A percentile compares a stretch with the other conserved stretches of the same genome.
These are phyloP conservation scores for Osmerus eperlanus DNA, from an alignment of 2,113 vertebrate species.

Conservation along the genomic window DNA sequence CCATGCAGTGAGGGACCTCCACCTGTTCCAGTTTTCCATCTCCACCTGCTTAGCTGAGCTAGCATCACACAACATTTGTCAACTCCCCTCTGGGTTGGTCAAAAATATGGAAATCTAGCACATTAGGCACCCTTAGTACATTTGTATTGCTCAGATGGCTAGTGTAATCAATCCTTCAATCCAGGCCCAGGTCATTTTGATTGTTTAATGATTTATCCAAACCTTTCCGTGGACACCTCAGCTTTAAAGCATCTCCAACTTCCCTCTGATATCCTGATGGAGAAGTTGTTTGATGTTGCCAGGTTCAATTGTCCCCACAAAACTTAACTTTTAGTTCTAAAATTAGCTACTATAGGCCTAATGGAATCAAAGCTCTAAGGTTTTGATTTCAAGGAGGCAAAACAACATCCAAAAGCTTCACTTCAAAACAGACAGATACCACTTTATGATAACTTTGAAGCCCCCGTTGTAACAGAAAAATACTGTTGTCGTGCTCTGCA, in stretches of 20 bases:
- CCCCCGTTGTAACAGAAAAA: too few relatives aligned
- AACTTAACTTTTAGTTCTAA: not conserved
- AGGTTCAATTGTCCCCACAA: not conserved
- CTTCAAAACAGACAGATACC: not conserved
- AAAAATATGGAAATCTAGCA: too few relatives aligned
- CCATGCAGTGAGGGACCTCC: not conserved
- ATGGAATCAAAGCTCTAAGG: not conserved
- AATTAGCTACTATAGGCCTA: not conserved
- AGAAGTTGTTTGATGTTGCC: not conserved
- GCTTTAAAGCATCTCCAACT: not conserved
- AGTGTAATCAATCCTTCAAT: not conserved
- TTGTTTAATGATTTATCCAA: conserved; percentile 9
- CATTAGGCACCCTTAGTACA: not conserved
- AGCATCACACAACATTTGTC: not conserved
- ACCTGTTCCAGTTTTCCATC: conserved; percentile 9
- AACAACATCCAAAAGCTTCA: not conserved
- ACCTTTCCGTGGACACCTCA: conserved; percentile 1
- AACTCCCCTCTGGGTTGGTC: not conserved
- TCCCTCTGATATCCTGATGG: not conserved
- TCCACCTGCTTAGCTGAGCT: not conserved
- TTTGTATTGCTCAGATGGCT: not conserved
- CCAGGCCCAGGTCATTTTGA: not conserved
- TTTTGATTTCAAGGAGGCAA: too few relatives aligned
- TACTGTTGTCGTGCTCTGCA: not conserved
- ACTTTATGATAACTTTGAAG: not conserved